phyloP scores from a whole-genome alignment of 2,888 invertebrate species.

The Peribatodes rhomboidaria region DNA sequence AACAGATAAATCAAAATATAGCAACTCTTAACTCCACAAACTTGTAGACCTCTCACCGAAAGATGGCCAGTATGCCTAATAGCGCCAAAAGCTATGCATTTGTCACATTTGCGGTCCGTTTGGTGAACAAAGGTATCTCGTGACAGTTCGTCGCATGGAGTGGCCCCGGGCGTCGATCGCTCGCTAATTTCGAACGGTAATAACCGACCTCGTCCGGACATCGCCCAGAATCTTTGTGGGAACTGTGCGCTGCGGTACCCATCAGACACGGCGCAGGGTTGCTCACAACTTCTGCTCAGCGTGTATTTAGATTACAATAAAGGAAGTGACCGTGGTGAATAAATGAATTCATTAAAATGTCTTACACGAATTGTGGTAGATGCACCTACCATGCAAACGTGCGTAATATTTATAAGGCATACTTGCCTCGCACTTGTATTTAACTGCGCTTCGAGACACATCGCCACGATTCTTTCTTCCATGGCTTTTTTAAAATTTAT shows the following conservation, averaged over 20 bases:
- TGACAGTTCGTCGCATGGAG: conserved; percentile 26
- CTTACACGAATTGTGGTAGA: no score
- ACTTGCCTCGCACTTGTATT: no score
- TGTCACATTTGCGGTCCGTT: conserved; percentile 28
- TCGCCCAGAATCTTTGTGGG: conserved; percentile 81
- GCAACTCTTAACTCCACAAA: neutral
- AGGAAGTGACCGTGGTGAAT: no score
- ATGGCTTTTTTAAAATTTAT: no score
- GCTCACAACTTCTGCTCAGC: conserved; percentile 18
- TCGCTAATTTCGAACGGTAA: conserved; percentile 76
- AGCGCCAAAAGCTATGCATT: conserved; percentile 4
- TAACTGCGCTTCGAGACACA: no score
- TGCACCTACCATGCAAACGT: no score
- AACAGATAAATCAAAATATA: no score
- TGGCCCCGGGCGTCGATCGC: conserved; percentile 65
- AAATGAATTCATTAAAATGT: no score
- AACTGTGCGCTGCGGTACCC: conserved; percentile 65
- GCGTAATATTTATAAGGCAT: no score
- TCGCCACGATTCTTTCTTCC: no score
- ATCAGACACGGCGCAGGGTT: conserved; percentile 56
- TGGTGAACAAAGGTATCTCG: conserved; percentile 33
- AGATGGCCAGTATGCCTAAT: neutral
- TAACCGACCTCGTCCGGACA: conserved; percentile 70
- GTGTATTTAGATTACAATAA: no score
- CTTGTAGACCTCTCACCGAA: neutral